Evolutionary conservation across 2,113 vertebrate genomes (phyloP), one percentile per base, ranked within the genome.

Genomic region (Triplophysa rosa): DNA sequence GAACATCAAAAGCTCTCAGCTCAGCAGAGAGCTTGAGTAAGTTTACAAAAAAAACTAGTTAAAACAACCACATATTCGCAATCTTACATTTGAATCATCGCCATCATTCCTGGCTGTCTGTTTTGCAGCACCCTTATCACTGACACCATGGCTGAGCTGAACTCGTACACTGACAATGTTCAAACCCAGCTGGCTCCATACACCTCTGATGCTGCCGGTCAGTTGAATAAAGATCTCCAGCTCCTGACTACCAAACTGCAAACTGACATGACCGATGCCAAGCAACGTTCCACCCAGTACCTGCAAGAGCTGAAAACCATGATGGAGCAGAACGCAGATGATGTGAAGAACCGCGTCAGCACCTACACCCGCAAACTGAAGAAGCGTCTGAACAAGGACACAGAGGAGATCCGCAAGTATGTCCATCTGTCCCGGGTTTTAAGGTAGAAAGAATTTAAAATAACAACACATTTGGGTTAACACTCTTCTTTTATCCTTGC

Each of bases 1-100:
- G 8, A 85, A 87, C 81, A 64, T 95, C 64, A 93, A 88, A 82
- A 67, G 73, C 81, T 91, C 92, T 24, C 89, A 93, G 84, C 71
- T 95, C 62, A 90, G 49, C 84, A 90, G 84, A 67, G 92, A 94
- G 84, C 86, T 95, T 5, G 92, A 94, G 94, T 95, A 84, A 93
- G 93, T 92, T 21, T 42, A 9, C 7, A 62, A 45, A 45, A 10
- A 9, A 45, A 23, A 1, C 6, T 62, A 23, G 40, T 24, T 59
- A 49, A 23, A 65, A 13, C 16, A 61, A 56, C 47, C 1, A 21
- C 23, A 14, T 3, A 16, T 37, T 19, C 19, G 59, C 49, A 21
- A 52, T 17, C n/a, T 58, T 14, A 45, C 42, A 42, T 54, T 26
- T 52, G 14, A 24, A 47, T 37, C 33, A 65, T 45, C 8, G 59